Base-by-base conservation (phyloP, 2,113 vertebrate species). In the Plectropomus leopardus region DNA sequence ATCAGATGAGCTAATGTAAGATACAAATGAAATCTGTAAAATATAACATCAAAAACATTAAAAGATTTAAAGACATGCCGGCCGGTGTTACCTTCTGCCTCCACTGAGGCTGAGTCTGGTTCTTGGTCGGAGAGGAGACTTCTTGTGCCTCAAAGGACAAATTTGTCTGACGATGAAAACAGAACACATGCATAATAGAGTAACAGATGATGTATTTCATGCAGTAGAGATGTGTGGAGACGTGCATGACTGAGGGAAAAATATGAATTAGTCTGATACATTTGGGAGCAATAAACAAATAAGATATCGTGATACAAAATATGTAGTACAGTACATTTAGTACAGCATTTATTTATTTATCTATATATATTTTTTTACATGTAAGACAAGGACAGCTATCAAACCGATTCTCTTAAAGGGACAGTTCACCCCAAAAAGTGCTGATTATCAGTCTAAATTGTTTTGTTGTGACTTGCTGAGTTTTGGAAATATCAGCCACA, bases 61-160 rank as follows among this genome's bases (percentile, higher is more conserved):
- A 50, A 30, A 44, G 2, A 61, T 53, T 8, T 15, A 50, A 40
- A 28, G 21, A 59, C 65, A 66, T 24, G 23, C 10, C 19, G 6
- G 13, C 13, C 14, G 9, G 21, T 2, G 0, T 79, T 85, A 95
- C 95, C 93, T 92, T 93, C 7, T 88, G 87, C 84, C 83, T 92
- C 89, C 87, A 91, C 36, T 83, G 89, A 58, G 88, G 85, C 61
- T 83, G 86, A 80, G 32, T 48, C 53, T 36, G 86, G 59, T 30
- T 80, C 47, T 86, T 86, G 24, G 83, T 73, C 1, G 91, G 78
- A 45, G 92, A 86, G 1, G 82, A 80, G 59, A 95, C 92, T 81
- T 94, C 95, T 58, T 95, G 94, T 7, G 94, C 95, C 75, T 96
- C 94, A 36, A 94, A 95, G 30, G 94, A 94, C 63, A 86, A 79